These are phyloP conservation scores for Proterorhinus semilunaris DNA, from an alignment of 2,113 vertebrate species.

Conservation along the genomic window DNA sequence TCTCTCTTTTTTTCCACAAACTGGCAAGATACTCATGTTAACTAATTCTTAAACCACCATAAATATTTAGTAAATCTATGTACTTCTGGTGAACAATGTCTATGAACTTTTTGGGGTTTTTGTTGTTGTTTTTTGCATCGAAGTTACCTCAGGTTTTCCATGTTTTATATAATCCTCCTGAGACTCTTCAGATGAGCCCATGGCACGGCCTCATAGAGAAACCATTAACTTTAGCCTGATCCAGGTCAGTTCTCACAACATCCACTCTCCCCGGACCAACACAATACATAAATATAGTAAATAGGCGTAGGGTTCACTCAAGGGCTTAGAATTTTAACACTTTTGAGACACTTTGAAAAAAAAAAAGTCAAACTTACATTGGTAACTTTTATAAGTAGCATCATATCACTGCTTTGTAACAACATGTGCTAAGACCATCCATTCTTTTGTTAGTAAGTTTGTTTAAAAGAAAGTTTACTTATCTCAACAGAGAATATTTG, in stretches of 20 bases:
- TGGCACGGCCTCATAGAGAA: slow-evolving; percentile 42
- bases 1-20: no score
- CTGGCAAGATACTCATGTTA: no score
- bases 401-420: slow-evolving; percentile 39
- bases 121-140: slow-evolving; percentile 26
- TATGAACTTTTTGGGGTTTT: not conserved
- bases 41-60: no score
- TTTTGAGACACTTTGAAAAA: slow-evolving; percentile 37
- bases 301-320: slow-evolving; percentile 21
- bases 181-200: slow-evolving; percentile 31
- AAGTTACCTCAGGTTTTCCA: slow-evolving; percentile 26
- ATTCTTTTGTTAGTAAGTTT: slow-evolving; percentile 26
- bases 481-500: slow-evolving; percentile 51
- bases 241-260: slow-evolving; percentile 25
- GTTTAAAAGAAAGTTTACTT: slow-evolving; percentile 17
- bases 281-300: slow-evolving; percentile 22
- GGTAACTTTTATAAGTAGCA: slow-evolving; percentile 37
- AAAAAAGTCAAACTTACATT: slow-evolving; percentile 39
- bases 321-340: slow-evolving; percentile 38
- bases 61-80: no score
- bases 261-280: slow-evolving; percentile 4
- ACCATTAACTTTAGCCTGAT: slow-evolving; percentile 48
- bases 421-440: slow-evolving; percentile 38
- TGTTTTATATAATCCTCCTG: slow-evolving; percentile 24
- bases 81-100: not conserved